Percentiles rank a stretch among this genome's conserved stretches.
phyloP scores from a whole-genome alignment of 2,113 vertebrate genomes.

The Rallus limicola region DNA sequence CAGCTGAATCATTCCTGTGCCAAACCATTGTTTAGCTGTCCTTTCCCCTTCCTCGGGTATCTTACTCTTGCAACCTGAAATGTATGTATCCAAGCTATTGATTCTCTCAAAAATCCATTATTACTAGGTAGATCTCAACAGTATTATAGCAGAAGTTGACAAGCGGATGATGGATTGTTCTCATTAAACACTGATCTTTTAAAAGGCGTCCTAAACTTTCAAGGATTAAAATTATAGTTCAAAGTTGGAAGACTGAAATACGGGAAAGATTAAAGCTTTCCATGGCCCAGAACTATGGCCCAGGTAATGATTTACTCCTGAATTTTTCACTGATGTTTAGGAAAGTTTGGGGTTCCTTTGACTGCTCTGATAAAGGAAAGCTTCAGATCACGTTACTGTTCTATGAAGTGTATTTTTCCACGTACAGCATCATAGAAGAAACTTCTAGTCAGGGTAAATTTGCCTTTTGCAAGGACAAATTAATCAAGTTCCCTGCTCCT shows the following conservation, averaged over 20 bases:
- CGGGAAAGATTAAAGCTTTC: neutral
- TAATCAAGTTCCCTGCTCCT: neutral
- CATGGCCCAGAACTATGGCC: neutral
- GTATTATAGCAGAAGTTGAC: neutral
- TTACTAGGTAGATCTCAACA: neutral
- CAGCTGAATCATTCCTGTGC: neutral
- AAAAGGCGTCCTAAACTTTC: neutral
- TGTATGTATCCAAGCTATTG: neutral
- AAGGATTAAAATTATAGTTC: neutral
- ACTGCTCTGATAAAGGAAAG: neutral
- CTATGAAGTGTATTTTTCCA: neutral
- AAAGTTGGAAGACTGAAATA: neutral
- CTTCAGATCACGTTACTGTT: neutral
- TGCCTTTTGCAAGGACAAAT: neutral
- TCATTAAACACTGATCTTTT: constrained; percentile 14
- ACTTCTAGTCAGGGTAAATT: neutral
- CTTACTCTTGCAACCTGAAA: neutral
- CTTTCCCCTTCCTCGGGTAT: neutral
- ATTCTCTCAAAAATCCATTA: constrained; percentile 6
- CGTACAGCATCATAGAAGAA: neutral
- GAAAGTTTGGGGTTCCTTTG: neutral
- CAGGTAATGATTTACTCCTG: neutral
- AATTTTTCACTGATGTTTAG: neutral
- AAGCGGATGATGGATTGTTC: neutral
- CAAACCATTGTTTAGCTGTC: neutral